Percentiles rank a stretch among this genome's conserved stretches.
phyloP scores from a whole-genome alignment of 2,113 vertebrate species.

The Apus apus region DNA sequence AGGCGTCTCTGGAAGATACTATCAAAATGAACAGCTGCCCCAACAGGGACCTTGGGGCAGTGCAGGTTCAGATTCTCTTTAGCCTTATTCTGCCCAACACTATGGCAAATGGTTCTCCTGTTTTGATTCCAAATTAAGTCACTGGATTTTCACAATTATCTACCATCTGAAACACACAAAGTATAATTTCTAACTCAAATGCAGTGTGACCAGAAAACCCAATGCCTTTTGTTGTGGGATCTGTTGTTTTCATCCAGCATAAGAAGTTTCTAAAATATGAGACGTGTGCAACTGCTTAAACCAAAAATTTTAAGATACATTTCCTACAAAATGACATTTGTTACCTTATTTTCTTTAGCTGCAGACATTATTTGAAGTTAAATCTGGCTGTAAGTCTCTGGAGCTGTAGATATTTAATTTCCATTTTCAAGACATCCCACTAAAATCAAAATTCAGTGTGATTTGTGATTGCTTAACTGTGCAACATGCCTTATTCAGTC shows the following conservation, averaged over 20 bases:
- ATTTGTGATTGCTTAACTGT: conserved; percentile 34
- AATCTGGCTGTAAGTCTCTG: neutral
- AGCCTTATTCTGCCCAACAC: neutral
- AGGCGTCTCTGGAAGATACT: neutral
- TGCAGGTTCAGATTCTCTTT: neutral
- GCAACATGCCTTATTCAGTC: neutral
- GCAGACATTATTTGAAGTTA: neutral
- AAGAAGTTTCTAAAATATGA: neutral
- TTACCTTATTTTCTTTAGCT: conserved; percentile 28
- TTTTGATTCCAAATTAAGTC: neutral
- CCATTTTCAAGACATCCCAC: neutral
- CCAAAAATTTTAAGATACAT: neutral
- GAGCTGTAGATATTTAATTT: conserved; percentile 37
- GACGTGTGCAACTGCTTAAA: neutral
- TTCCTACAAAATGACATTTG: neutral
- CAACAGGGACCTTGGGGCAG: neutral
- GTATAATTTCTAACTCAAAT: neutral
- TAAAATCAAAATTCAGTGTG: conserved; percentile 34
- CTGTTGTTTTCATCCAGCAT: neutral
- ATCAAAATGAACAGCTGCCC: no score
- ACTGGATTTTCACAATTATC: neutral
- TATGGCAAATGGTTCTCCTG: neutral
- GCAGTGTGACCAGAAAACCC: neutral
- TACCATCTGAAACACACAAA: neutral
- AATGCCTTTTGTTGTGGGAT: neutral